These are phyloP conservation scores for Brachionus paranguensis DNA, from an alignment of 1,140 invertebrate species.

Conservation along the genomic window DNA sequence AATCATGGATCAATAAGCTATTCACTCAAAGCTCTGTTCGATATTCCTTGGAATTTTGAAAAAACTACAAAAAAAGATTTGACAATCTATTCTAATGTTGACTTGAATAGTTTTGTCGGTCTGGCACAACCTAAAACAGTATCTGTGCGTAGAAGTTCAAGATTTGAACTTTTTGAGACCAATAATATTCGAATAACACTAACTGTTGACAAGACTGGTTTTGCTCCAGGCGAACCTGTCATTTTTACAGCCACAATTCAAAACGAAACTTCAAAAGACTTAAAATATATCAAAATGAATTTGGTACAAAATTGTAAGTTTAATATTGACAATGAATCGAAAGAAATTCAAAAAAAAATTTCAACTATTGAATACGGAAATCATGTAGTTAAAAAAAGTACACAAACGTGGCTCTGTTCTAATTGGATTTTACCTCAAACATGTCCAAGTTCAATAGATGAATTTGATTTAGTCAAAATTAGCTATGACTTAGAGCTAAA, in stretches of 20 bases:
- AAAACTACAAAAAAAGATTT: background rate
- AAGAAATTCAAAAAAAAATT: background rate
- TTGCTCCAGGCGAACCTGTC: background rate
- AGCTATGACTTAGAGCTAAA: background rate
- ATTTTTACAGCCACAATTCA: background rate
- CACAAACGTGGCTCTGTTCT: background rate
- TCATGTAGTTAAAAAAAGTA: background rate
- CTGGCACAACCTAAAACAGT: background rate
- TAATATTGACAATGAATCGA: background rate
- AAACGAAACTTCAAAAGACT: background rate
- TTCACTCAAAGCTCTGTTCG: slow-evolving; percentile 53
- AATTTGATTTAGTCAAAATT: background rate
- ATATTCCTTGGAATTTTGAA: slow-evolving; percentile 47
- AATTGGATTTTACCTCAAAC: background rate
- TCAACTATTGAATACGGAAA: background rate
- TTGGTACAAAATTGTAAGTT: background rate
- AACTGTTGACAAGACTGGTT: background rate
- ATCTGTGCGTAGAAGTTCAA: background rate
- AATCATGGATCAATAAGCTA: slow-evolving; percentile 56
- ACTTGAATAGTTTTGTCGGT: background rate
- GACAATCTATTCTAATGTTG: background rate
- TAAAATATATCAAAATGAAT: background rate
- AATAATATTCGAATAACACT: background rate
- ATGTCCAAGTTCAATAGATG: background rate
- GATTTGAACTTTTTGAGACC: background rate